These are phyloP conservation scores for Sternotherus odoratus DNA, from an alignment of 2,797 vertebrate genomes.

Conservation along the genomic window DNA sequence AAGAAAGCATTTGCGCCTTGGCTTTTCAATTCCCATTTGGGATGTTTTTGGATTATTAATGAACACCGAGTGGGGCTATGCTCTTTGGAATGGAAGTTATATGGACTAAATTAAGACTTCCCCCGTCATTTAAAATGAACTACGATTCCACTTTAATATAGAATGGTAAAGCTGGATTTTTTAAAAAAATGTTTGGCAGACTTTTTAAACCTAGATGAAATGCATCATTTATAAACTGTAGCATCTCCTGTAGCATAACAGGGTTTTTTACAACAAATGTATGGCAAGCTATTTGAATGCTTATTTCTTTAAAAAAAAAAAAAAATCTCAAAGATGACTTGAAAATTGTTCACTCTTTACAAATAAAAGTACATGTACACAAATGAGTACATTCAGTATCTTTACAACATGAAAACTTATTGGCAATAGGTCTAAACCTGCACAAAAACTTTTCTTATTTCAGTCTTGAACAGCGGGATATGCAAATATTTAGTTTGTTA, in stretches of 20 bases:
- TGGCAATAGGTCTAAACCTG: slow-evolving; percentile 7
- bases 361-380: slow-evolving; percentile 75
- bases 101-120: slow-evolving; percentile 63
- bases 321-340: slow-evolving; percentile 73
- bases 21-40: slow-evolving; percentile 54
- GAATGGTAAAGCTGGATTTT: slow-evolving; percentile 80
- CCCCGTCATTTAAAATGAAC: slow-evolving; percentile 57
- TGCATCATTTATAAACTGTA: slow-evolving; percentile 87
- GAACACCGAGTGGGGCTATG: slow-evolving; percentile 43
- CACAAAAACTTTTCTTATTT: slow-evolving; percentile 23
- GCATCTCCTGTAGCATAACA: slow-evolving; percentile 82
- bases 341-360: slow-evolving; percentile 67
- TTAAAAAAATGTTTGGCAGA: slow-evolving; percentile 78
- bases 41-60: slow-evolving; percentile 38
- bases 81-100: slow-evolving; percentile 56
- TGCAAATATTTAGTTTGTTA: slow-evolving; percentile 17
- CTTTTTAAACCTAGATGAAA: slow-evolving; percentile 85
- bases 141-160: slow-evolving; percentile 45
- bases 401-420: slow-evolving; percentile 13
- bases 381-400: slow-evolving; percentile 50
- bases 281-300: slow-evolving; percentile 88
- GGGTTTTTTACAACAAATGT: slow-evolving; percentile 90
- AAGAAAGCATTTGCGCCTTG: slow-evolving; percentile 40
- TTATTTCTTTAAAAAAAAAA: slow-evolving; percentile 83
- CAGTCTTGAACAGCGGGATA: neutral